Evolutionary conservation across 2,797 vertebrate species (phyloP), one percentile per base, ranked within the genome.

Genomic region (Pipistrellus kuhlii): DNA sequence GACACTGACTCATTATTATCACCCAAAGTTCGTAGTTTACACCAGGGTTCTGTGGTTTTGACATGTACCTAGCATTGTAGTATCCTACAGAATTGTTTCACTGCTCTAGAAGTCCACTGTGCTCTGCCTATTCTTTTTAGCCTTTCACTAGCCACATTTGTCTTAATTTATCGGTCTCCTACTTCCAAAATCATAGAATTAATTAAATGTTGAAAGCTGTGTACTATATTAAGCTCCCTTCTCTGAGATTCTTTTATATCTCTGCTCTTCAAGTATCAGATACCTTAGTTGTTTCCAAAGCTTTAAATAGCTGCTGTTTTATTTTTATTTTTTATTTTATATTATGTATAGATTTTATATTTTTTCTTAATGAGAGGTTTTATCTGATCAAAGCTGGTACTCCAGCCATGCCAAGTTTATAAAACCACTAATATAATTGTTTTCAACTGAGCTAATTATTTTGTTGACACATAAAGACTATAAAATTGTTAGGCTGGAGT

Each of bases 361-460:
- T n/a, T 66, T 88, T 91, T 90, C 46, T 85, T 85, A 81, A 27
- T 11, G 27, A 81, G 64, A 44, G 30, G 11, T 77, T 91, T 95
- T 82, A 77, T 53, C 25, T 76, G 8, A 66, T 23, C 48, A 25
- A 77, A 77, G 10, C 55, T 95, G 27, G 32, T 64, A 55, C 27
- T 66, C 20, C 1, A 25, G 73, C 51, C 46, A 51, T n/a, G 9
- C 66, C 9, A 66, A 62, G n/a, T 85, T 88, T 85, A 27, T 64
- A 76, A 62, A 46, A 73, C 27, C 12, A 68, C 51, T 53, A 38
- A 30, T 48, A 30, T 35, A 69, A 82, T 62, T 88, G 27, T 77
- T 84, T 94, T 96, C 68, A 75, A 53, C 27, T 83, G 23, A 93
- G 71, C 35, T 76, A 73, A 73, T 85, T 72, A 85, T 90, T 93